These are phyloP conservation scores for Corythornis leucogaster DNA, from an alignment of 2,797 vertebrate species.

Conservation along the genomic window DNA sequence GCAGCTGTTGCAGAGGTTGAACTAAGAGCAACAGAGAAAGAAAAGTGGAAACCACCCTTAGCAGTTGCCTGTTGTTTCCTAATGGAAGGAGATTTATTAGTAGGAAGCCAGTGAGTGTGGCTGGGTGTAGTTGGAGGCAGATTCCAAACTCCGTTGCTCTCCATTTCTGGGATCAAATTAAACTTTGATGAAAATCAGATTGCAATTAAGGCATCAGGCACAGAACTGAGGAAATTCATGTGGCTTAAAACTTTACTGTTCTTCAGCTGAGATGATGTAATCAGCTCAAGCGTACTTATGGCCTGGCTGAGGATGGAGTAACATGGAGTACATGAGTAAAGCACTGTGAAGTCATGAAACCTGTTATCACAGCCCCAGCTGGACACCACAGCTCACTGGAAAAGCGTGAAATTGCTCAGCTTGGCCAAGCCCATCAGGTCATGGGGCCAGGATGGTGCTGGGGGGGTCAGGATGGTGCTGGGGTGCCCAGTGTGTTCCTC, in stretches of 20 bases:
- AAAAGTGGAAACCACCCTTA: background rate
- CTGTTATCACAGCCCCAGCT: rapidly evolving
- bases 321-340: background rate
- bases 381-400: background rate
- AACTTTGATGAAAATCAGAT: background rate
- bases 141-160: background rate
- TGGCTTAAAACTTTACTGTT: background rate
- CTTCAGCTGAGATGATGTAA: background rate
- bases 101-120: background rate
- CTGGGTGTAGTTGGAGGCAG: background rate
- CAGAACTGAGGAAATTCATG: background rate
- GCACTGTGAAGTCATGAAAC: background rate
- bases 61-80: background rate
- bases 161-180: background rate
- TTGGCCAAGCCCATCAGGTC: background rate
- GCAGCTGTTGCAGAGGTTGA: constrained; percentile 49
- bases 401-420: background rate
- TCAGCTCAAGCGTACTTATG: background rate
- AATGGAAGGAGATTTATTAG: background rate
- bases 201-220: background rate
- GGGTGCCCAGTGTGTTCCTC: background rate
- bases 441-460: background rate
- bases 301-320: background rate
- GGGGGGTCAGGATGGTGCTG: background rate
- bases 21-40: constrained; percentile 1